A percentile compares a stretch with the other conserved stretches of the same genome.
These are phyloP conservation scores for Lathamus discolor DNA, from an alignment of 2,113 vertebrate genomes.

Conservation along the genomic window DNA sequence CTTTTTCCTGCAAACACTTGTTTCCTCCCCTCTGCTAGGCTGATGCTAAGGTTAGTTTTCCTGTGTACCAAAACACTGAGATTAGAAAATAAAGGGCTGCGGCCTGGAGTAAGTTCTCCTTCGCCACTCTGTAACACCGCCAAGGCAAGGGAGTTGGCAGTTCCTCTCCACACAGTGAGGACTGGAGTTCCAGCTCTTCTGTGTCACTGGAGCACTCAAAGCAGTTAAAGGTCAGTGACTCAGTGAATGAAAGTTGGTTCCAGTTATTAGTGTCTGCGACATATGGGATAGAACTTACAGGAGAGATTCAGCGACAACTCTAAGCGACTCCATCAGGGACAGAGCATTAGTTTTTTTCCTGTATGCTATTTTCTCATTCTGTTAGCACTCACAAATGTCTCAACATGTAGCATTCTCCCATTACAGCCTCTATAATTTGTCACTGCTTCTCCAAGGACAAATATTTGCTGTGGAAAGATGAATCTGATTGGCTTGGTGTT, in stretches of 20 bases:
- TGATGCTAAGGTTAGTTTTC: background rate
- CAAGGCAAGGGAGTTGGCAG: background rate
- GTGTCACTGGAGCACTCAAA: background rate
- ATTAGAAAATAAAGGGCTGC: background rate
- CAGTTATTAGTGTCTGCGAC: background rate
- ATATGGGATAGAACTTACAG: background rate
- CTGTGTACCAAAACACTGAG: background rate
- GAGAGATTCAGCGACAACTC: background rate
- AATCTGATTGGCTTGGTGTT: background rate
- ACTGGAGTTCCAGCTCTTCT: background rate
- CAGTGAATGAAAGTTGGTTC: background rate
- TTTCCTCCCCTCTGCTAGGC: background rate
- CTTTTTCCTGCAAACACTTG: background rate
- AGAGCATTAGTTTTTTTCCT: background rate
- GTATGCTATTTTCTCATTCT: background rate
- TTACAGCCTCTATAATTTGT: background rate
- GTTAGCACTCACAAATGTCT: background rate
- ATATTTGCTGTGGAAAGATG: background rate
- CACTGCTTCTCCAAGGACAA: background rate
- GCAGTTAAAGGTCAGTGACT: background rate
- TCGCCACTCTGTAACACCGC: fast-evolving
- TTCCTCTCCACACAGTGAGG: background rate
- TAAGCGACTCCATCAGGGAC: background rate
- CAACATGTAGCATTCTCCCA: background rate
- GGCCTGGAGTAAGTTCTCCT: background rate